Conservation (phyloP, 1,140 invertebrate genomes). For the Conus betulinus region DNA sequence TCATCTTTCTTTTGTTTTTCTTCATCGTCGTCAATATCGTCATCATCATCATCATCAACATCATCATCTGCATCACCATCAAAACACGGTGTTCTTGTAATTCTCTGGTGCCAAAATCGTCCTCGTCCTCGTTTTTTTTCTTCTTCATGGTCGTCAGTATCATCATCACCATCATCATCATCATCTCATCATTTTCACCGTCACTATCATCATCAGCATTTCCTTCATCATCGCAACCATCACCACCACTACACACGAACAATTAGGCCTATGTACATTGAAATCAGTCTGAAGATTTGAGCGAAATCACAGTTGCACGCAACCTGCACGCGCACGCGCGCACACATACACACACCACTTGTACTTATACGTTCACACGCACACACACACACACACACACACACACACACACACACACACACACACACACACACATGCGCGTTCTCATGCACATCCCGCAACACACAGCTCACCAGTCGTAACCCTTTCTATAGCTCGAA, state of each 20-base stretch:
- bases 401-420: too few species aligned
- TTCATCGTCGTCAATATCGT: background rate
- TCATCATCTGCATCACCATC: background rate
- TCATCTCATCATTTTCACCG: background rate
- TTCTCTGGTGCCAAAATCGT: too few species aligned
- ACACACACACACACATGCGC: too few species aligned
- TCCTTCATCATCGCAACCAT: background rate
- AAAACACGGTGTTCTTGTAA: background rate
- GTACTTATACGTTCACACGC: too few species aligned
- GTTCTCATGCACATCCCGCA: too few species aligned
- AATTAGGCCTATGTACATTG: background rate
- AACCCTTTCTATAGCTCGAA: too few species aligned
- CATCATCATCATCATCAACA: background rate
- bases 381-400: too few species aligned
- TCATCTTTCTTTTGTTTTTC: background rate
- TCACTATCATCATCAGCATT: background rate
- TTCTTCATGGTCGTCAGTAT: background rate
- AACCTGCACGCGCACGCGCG: too few species aligned
- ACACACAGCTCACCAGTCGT: too few species aligned
- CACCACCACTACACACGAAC: background rate
- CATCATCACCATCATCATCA: constrained; percentile 8
- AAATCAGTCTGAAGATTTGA: too few species aligned
- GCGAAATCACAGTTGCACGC: too few species aligned
- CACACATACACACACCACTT: too few species aligned
- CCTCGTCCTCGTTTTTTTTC: background rate